A percentile compares a stretch with the other conserved stretches of the same genome.
phyloP scores from a whole-genome alignment of 2,888 invertebrate species.

The Zygothrica quintamaculata region DNA sequence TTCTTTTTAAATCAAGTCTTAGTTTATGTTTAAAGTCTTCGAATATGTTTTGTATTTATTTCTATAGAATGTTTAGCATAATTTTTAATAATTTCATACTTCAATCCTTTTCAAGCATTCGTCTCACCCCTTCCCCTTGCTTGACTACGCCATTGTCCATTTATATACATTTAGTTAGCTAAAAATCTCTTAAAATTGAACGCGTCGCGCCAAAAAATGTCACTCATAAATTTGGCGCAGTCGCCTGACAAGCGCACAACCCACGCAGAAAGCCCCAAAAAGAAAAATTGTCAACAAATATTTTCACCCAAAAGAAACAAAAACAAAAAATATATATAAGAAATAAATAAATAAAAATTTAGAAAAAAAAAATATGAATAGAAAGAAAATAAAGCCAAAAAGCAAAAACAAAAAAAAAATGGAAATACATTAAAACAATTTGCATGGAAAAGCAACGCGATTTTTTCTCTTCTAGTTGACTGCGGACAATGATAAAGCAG shows the following conservation, averaged over 20 bases:
- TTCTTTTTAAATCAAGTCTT: too few relatives aligned
- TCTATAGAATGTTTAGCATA: too few relatives aligned
- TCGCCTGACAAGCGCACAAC: constrained; percentile 52
- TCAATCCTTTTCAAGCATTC: too few relatives aligned
- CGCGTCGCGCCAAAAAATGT: constrained; percentile 64
- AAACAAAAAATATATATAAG: constrained; percentile 24
- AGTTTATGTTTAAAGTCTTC: too few relatives aligned
- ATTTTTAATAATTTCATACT: too few relatives aligned
- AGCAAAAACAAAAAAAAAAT: constrained; percentile 30
- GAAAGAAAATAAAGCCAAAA: constrained; percentile 22
- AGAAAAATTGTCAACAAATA: constrained; percentile 44
- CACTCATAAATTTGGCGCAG: constrained; percentile 73
- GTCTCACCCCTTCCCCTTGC: background rate
- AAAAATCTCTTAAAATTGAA: constrained; percentile 39
- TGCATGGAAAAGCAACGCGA: constrained; percentile 53
- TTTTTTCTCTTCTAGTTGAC: constrained; percentile 49
- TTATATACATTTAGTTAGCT: constrained; percentile 36
- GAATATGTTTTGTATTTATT: too few relatives aligned
- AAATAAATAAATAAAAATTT: constrained; percentile 33
- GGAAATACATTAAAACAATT: constrained; percentile 66
- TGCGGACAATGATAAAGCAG: constrained; percentile 82
- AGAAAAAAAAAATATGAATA: constrained; percentile 12
- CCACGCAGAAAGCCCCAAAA: constrained; percentile 57
- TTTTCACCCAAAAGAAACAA: constrained; percentile 22
- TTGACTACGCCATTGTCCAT: constrained; percentile 4